These are phyloP conservation scores for Pachypanchax playfairii DNA, from an alignment of 2,113 vertebrate genomes.

Conservation along the genomic window DNA sequence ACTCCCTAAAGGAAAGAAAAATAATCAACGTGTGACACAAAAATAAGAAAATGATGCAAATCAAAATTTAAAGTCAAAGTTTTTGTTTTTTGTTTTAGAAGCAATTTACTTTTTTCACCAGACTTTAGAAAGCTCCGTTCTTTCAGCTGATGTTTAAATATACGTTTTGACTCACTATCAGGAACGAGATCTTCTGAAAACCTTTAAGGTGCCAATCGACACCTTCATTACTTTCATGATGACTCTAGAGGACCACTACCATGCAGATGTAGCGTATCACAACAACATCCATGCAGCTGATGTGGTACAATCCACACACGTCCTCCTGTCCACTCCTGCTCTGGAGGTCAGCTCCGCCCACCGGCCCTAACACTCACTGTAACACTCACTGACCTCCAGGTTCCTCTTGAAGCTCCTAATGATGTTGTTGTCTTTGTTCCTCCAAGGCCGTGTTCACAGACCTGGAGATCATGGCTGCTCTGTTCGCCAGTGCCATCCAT, in stretches of 20 bases:
- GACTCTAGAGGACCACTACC: slow-evolving; percentile 94
- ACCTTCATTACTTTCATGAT: slow-evolving; percentile 91
- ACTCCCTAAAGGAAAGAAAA: too few species aligned
- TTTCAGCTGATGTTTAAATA: neutral
- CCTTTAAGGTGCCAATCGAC: slow-evolving; percentile 87
- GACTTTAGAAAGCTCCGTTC: neutral
- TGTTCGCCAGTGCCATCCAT: slow-evolving; percentile 92
- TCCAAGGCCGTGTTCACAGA: slow-evolving; percentile 89
- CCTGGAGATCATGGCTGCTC: slow-evolving; percentile 89
- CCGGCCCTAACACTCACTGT: too few species aligned
- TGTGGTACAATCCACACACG: slow-evolving; percentile 91
- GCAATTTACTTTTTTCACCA: too few species aligned
- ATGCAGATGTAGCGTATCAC: slow-evolving; percentile 88
- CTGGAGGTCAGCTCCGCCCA: slow-evolving; percentile 87
- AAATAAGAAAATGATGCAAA: too few species aligned
- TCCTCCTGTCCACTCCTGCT: slow-evolving; percentile 88
- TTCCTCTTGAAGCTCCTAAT: neutral
- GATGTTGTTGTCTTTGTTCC: neutral
- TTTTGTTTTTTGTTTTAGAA: too few species aligned
- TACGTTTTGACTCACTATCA: slow-evolving; percentile 46
- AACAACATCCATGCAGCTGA: slow-evolving; percentile 93
- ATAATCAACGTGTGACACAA: too few species aligned
- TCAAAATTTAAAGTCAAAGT: too few species aligned
- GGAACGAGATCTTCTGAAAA: slow-evolving; percentile 92
- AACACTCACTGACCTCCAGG: neutral